phyloP scores from a whole-genome alignment of 2,888 invertebrate genomes.

The Scaptodrosophila latifasciaeformis region DNA sequence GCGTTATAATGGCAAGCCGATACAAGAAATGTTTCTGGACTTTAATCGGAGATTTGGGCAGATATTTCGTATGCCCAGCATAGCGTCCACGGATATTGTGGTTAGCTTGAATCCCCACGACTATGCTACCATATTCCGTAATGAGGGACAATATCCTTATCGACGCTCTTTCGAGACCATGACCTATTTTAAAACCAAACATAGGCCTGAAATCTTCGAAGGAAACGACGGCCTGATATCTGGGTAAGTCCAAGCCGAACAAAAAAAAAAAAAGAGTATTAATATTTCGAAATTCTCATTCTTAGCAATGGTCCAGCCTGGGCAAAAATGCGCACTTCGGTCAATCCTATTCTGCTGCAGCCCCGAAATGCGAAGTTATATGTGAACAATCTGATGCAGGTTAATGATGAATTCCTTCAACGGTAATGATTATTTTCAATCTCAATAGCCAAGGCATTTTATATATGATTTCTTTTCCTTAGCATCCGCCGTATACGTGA shows the following conservation, averaged over 20 bases:
- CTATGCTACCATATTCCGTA: constrained; percentile 75
- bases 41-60: constrained; percentile 69
- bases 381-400: constrained; percentile 76
- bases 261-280: background rate
- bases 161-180: constrained; percentile 73
- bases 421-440: constrained; percentile 60
- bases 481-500: constrained; percentile 71
- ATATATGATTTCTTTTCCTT: constrained; percentile 23
- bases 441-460: background rate
- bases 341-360: constrained; percentile 81
- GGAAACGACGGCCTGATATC: constrained; percentile 50
- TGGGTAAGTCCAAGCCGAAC: constrained; percentile 40
- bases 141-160: constrained; percentile 75
- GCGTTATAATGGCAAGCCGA: constrained; percentile 35
- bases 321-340: constrained; percentile 80
- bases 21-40: constrained; percentile 45
- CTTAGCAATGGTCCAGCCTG: constrained; percentile 80
- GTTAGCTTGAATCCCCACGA: constrained; percentile 76
- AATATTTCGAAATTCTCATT: background rate
- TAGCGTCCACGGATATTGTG: constrained; percentile 69
- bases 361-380: constrained; percentile 78
- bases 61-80: constrained; percentile 73
- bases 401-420: constrained; percentile 74
- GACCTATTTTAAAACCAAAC: constrained; percentile 70
- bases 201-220: constrained; percentile 46